phyloP scores from a whole-genome alignment of 2,797 vertebrate species.

The Oryzias sinensis region DNA sequence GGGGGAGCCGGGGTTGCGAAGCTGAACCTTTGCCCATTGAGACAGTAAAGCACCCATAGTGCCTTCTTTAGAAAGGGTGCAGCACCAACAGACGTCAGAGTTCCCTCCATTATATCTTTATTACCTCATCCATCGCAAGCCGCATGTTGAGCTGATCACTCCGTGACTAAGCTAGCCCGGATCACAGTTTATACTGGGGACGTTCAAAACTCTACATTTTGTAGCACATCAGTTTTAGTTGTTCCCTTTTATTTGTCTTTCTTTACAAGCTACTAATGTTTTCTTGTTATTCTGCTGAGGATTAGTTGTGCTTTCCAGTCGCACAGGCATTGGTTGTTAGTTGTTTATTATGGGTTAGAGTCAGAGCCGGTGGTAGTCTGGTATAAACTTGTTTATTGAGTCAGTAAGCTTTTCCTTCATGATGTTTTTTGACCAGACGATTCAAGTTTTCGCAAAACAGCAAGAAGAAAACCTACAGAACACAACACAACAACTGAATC shows the following conservation, averaged over 20 bases:
- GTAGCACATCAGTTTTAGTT: conserved; percentile 62
- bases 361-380: conserved; percentile 33
- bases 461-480: conserved; percentile 32
- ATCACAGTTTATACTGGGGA: conserved; percentile 37
- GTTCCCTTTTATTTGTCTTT: conserved; percentile 27
- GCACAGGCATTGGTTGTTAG: conserved; percentile 32
- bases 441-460: conserved; percentile 38
- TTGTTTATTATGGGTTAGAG: conserved; percentile 38
- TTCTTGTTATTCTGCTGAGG: conserved; percentile 27
- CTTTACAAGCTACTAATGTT: conserved; percentile 24
- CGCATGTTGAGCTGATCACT: conserved; percentile 56
- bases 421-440: conserved; percentile 16
- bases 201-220: conserved; percentile 35
- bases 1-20: conserved; percentile 15
- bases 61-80: conserved; percentile 81
- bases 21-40: conserved; percentile 41
- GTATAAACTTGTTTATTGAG: conserved; percentile 26
- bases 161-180: conserved; percentile 34
- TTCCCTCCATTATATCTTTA: conserved; percentile 60
- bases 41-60: conserved; percentile 77
- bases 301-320: conserved; percentile 37
- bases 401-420: conserved; percentile 38
- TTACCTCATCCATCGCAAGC: conserved; percentile 61
- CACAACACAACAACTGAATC: conserved; percentile 22
- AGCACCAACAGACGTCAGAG: conserved; percentile 50